phyloP scores from a whole-genome alignment of 2,113 vertebrate genomes.

The Odontesthes bonariensis region DNA sequence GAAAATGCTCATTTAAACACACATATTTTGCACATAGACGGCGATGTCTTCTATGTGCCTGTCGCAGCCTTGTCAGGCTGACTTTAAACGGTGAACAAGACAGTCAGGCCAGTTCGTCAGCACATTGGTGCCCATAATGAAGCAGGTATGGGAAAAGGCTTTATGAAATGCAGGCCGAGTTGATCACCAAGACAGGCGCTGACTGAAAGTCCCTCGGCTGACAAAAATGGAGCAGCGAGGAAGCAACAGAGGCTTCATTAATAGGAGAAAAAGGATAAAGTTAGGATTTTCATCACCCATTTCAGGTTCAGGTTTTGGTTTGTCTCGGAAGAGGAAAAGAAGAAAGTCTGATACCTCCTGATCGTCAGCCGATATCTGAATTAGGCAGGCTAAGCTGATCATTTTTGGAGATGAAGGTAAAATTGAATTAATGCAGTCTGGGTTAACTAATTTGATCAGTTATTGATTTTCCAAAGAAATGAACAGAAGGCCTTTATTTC shows the following conservation, averaged over 20 bases:
- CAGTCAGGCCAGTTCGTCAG: constrained; percentile 43
- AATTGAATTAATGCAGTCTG: constrained; percentile 36
- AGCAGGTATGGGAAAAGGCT: constrained; percentile 59
- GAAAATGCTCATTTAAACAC: background rate
- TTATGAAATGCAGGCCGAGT: constrained; percentile 65
- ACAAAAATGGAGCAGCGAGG: constrained; percentile 18
- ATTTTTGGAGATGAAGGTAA: constrained; percentile 25
- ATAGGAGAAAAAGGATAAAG: constrained; percentile 2
- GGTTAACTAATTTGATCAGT: constrained; percentile 54
- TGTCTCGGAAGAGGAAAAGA: constrained; percentile 9
- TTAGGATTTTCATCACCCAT: constrained; percentile 11
- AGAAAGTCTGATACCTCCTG: constrained; percentile 7
- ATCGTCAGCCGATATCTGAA: constrained; percentile 37
- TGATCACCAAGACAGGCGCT: constrained; percentile 54
- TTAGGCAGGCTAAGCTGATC: constrained; percentile 43
- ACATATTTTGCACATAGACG: background rate
- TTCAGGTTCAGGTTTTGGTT: constrained; percentile 32
- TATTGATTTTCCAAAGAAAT: constrained; percentile 53
- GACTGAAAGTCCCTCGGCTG: constrained; percentile 29
- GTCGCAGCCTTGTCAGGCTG: constrained; percentile 52
- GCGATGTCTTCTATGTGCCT: background rate
- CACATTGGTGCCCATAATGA: constrained; percentile 59
- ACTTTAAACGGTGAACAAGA: constrained; percentile 49
- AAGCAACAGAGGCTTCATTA: constrained; percentile 19
- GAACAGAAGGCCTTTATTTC: constrained; percentile 46